Evolutionary conservation across 2,797 vertebrate genomes (phyloP).

Genomic region (Macrochelys suwanniensis): DNA sequence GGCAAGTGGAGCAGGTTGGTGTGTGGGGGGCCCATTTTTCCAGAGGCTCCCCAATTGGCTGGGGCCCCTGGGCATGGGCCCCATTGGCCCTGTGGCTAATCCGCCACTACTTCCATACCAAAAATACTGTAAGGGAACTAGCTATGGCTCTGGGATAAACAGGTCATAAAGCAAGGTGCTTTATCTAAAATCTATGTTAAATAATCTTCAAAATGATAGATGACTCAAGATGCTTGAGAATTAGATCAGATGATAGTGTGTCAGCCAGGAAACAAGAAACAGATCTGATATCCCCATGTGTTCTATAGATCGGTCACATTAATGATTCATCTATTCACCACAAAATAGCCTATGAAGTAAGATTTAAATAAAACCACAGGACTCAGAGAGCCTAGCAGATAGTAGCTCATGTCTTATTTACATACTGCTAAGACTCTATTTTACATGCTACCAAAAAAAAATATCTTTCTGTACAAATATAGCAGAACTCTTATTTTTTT

Average conservation of each 20-base stretch:
- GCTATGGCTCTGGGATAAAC: background rate
- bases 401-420: too few species aligned
- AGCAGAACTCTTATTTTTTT: background rate
- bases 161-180: background rate
- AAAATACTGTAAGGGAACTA: background rate
- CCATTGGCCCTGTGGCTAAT: too few species aligned
- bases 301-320: background rate
- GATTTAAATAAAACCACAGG: background rate
- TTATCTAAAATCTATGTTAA: background rate
- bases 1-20: too few species aligned
- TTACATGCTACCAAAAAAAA: background rate
- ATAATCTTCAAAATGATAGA: background rate
- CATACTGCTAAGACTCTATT: fast-evolving
- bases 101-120: background rate
- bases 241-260: background rate
- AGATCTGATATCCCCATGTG: background rate
- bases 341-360: background rate
- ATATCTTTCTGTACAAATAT: background rate
- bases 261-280: background rate
- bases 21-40: too few species aligned
- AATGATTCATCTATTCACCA: background rate
- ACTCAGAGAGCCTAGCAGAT: background rate
- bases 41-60: too few species aligned
- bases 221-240: background rate
- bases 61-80: too few species aligned